These are phyloP conservation scores for Falco naumanni DNA, from an alignment of 2,797 vertebrate genomes.

Conservation along the genomic window DNA sequence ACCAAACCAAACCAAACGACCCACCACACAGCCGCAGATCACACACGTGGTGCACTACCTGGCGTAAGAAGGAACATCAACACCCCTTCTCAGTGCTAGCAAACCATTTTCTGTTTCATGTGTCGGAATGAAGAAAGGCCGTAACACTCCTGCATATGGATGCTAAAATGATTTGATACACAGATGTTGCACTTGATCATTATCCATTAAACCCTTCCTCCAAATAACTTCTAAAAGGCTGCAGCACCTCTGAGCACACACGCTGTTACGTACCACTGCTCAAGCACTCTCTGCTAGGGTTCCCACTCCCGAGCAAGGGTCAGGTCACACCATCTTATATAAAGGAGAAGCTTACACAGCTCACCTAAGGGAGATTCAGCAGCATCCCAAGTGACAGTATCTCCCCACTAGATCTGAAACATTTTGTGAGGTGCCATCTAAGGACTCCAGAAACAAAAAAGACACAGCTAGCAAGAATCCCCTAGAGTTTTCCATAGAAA, in stretches of 20 bases:
- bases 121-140: background rate
- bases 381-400: background rate
- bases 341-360: background rate
- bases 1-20: background rate
- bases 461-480: background rate
- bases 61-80: background rate
- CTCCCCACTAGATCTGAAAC: background rate
- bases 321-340: background rate
- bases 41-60: background rate
- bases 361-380: background rate
- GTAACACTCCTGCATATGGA: background rate
- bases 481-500: background rate
- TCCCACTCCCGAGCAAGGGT: background rate
- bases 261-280: background rate
- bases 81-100: background rate
- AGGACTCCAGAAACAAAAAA: background rate
- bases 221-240: background rate
- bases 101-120: background rate
- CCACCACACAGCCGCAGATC: background rate
- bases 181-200: background rate
- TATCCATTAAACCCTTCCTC: background rate
- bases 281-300: background rate
- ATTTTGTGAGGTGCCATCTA: background rate
- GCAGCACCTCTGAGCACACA: background rate
- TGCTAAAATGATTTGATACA: background rate